Conservation (phyloP, 2,888 invertebrate species). For the Adelognathus sp. region DNA sequence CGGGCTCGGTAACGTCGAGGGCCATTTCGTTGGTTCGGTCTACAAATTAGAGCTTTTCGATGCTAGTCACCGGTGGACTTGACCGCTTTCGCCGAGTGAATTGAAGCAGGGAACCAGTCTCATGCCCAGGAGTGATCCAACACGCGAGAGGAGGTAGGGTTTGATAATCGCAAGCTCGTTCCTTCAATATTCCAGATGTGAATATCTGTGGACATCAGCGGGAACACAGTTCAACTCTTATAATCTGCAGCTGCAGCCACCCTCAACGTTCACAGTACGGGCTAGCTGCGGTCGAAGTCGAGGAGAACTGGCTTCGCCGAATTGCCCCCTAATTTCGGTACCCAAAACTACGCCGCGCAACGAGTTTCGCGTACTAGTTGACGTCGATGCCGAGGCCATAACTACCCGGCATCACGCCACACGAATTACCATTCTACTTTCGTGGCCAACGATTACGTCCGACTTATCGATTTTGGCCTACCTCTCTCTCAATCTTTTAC, state of each 20-base stretch:
- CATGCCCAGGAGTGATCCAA: constrained; percentile 5
- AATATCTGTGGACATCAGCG: neutral
- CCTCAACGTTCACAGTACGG: constrained; percentile 21
- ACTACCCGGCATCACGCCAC: constrained; percentile 75
- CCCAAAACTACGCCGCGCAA: constrained; percentile 56
- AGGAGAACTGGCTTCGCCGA: constrained; percentile 66
- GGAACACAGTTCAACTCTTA: constrained; percentile 50
- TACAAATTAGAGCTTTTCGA: constrained; percentile 47
- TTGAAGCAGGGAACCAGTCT: constrained; percentile 13
- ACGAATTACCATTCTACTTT: constrained; percentile 75
- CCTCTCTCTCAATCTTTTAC: neutral
- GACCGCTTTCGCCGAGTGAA: constrained; percentile 29
- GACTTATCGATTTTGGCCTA: constrained; percentile 67
- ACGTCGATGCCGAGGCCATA: constrained; percentile 58
- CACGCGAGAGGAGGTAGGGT: neutral
- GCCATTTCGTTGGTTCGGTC: constrained; percentile 46
- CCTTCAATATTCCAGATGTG: constrained; percentile 39
- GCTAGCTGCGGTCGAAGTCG: constrained; percentile 39
- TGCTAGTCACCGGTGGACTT: constrained; percentile 5
- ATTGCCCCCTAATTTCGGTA: constrained; percentile 75
- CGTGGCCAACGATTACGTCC: constrained; percentile 63
- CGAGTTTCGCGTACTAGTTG: constrained; percentile 32
- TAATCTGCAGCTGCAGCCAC: constrained; percentile 47
- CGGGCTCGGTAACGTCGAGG: constrained; percentile 10
- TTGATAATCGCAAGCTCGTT: constrained; percentile 6